A percentile compares a stretch with the other conserved stretches of the same genome.
phyloP scores from a whole-genome alignment of 2,797 vertebrate species.

The Myripristis jacobus region DNA sequence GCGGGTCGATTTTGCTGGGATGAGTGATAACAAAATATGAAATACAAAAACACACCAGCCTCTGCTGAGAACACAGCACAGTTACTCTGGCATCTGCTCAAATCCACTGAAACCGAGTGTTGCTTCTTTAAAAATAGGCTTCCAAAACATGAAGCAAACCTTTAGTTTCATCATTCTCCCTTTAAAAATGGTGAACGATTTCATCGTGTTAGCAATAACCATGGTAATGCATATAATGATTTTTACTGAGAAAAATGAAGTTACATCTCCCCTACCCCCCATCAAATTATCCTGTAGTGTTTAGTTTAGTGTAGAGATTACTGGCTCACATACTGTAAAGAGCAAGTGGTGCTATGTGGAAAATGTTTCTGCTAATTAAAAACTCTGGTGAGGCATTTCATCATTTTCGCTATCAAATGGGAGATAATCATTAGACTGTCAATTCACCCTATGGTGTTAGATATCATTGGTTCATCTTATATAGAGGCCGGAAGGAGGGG shows the following conservation, averaged over 20 bases:
- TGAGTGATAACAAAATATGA: constrained; percentile 38
- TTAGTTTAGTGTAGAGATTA: background rate
- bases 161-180: background rate
- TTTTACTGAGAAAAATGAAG: background rate
- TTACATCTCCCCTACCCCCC: background rate
- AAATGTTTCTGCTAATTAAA: background rate
- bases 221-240: background rate
- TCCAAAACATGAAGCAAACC: background rate
- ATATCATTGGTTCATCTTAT: constrained; percentile 10
- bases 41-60: constrained; percentile 16
- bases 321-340: background rate
- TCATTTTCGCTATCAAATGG: background rate
- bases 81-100: background rate
- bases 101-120: background rate
- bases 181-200: background rate
- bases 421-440: background rate
- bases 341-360: constrained; percentile 2
- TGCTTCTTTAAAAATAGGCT: background rate
- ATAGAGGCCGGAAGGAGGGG: background rate
- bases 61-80: background rate
- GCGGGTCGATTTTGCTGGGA: constrained; percentile 19
- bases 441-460: constrained; percentile 2
- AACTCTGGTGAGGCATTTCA: background rate
- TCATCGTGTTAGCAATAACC: constrained; percentile 16
- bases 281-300: background rate